These are phyloP conservation scores for Darevskia mixta DNA, from an alignment of 2,797 vertebrate genomes.

Conservation along the genomic window DNA sequence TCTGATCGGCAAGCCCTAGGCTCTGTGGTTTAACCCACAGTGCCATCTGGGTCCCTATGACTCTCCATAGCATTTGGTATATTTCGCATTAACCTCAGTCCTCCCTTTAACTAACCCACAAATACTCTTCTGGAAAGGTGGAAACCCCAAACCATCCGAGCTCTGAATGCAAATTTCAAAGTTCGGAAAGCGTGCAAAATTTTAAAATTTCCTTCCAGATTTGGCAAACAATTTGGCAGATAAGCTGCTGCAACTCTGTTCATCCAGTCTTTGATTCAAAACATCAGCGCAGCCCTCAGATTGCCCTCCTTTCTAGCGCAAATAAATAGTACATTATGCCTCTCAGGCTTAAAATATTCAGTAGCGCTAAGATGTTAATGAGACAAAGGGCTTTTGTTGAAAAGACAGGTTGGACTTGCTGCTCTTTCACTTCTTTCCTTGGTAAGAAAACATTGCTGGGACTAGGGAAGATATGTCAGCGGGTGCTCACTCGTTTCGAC, in stretches of 20 bases:
- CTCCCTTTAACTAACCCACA: not conserved
- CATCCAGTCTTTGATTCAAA: constrained; percentile 50
- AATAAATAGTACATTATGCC: constrained; percentile 35
- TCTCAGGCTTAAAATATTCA: constrained; percentile 53
- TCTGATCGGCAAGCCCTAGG: too few relatives aligned
- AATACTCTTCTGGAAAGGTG: not conserved
- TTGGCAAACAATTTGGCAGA: too few relatives aligned
- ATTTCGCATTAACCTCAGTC: not conserved
- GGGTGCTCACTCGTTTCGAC: constrained; percentile 41
- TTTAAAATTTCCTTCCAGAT: not conserved
- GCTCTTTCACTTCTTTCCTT: constrained; percentile 26
- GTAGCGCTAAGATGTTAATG: constrained; percentile 59
- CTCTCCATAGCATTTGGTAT: not conserved
- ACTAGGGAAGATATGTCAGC: constrained; percentile 34
- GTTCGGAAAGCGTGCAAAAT: not conserved
- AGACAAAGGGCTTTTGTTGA: constrained; percentile 65
- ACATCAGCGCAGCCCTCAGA: constrained; percentile 19
- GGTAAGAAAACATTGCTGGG: constrained; percentile 57
- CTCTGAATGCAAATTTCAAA: not conserved
- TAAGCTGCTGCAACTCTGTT: too few relatives aligned
- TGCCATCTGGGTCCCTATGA: too few relatives aligned
- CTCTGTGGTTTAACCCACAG: too few relatives aligned
- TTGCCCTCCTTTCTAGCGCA: constrained; percentile 49
- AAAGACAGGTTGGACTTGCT: constrained; percentile 69
- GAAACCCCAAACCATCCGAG: not conserved